Percentiles rank a stretch among this genome's conserved stretches.
Conservation (phyloP, 1,140 invertebrate species). For the Psix sp. region DNA sequence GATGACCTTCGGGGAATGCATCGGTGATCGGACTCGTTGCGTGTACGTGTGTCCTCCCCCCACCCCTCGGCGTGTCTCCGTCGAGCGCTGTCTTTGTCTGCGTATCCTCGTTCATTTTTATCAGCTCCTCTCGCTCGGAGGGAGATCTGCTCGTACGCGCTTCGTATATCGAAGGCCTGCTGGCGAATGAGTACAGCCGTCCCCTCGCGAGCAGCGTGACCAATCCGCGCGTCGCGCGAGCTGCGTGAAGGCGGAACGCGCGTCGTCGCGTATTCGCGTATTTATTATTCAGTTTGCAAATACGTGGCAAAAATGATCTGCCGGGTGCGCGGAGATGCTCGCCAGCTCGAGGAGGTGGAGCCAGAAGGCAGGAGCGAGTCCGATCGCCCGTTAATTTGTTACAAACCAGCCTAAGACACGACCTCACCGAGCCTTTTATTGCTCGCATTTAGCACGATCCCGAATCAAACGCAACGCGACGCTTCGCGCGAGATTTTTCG, state of each 20-base stretch:
- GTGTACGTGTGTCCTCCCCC: slow-evolving; percentile 43
- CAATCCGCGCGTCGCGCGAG: slow-evolving; percentile 73
- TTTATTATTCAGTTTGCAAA: slow-evolving; percentile 78
- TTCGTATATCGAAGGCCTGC: slow-evolving; percentile 58
- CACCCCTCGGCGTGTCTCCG: neutral
- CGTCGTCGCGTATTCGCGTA: slow-evolving; percentile 72
- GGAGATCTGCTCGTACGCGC: slow-evolving; percentile 31
- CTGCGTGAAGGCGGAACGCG: slow-evolving; percentile 77
- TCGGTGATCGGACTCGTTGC: slow-evolving; percentile 38
- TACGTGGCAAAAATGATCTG: slow-evolving; percentile 77
- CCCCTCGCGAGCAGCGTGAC: slow-evolving; percentile 71
- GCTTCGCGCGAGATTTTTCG: slow-evolving; percentile 5
- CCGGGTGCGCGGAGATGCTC: slow-evolving; percentile 56
- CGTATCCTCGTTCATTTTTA: slow-evolving; percentile 9
- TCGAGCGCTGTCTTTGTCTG: neutral
- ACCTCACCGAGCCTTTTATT: slow-evolving; percentile 37
- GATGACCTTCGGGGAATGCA: slow-evolving; percentile 47
- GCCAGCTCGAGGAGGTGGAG: slow-evolving; percentile 63
- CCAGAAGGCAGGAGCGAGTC: slow-evolving; percentile 63
- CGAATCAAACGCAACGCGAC: slow-evolving; percentile 7
- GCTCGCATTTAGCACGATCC: slow-evolving; percentile 35
- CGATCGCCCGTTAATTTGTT: slow-evolving; percentile 73
- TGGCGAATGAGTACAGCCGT: slow-evolving; percentile 71
- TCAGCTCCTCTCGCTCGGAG: slow-evolving; percentile 23
- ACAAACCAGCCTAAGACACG: slow-evolving; percentile 67